These are phyloP conservation scores for Polyergus mexicanus DNA, from an alignment of 1,140 invertebrate genomes.

Conservation along the genomic window DNA sequence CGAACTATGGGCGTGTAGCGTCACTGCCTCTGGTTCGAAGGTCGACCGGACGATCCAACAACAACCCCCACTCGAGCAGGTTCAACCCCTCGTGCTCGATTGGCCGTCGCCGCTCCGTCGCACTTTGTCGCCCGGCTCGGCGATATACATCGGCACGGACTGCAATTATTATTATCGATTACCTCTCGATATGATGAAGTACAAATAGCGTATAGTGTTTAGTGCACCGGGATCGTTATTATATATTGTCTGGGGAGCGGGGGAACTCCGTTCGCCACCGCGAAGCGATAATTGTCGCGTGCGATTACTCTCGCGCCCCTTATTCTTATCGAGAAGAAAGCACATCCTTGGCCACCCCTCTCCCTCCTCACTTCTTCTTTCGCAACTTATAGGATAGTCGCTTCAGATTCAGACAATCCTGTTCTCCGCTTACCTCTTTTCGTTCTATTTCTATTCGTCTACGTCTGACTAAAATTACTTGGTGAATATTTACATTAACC, in stretches of 20 bases:
- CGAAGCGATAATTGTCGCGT: conserved; percentile 53
- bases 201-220: conserved; percentile 73
- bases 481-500: too few relatives aligned
- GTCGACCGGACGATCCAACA: conserved; percentile 24
- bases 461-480: too few relatives aligned
- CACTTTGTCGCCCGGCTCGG: not conserved
- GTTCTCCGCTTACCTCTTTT: too few relatives aligned
- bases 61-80: conserved; percentile 38
- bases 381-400: not conserved
- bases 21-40: conserved; percentile 8
- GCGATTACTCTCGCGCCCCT: conserved; percentile 50
- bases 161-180: conserved; percentile 82
- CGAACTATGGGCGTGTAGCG: conserved; percentile 41
- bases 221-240: conserved; percentile 70
- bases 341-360: too few relatives aligned
- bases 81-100: conserved; percentile 42
- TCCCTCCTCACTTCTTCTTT: not conserved
- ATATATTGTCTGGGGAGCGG: too few relatives aligned
- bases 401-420: too few relatives aligned
- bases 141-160: conserved; percentile 45
- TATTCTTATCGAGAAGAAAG: not conserved
- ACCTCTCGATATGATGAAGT: conserved; percentile 75
- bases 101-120: conserved; percentile 29
- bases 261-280: conserved; percentile 30
- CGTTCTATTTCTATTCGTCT: too few relatives aligned